Conservation (phyloP, 2,797 vertebrate species). For the Borostomias antarcticus region DNA sequence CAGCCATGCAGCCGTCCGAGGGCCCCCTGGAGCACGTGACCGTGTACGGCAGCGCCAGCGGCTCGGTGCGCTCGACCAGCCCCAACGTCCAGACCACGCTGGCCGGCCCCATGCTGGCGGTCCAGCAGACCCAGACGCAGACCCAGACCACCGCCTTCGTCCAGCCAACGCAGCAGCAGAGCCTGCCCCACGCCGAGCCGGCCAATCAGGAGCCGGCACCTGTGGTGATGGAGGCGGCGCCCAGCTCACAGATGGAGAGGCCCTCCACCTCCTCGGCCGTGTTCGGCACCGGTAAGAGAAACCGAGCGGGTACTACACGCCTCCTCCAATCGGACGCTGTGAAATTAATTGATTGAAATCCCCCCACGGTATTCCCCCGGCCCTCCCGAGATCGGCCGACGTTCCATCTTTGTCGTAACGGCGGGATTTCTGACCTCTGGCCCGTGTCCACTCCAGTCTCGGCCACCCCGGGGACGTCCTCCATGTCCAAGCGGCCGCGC, state of each 20-base stretch:
- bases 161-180: constrained; percentile 97
- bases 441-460: constrained; percentile 78
- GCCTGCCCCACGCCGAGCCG: constrained; percentile 84
- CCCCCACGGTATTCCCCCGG: background rate
- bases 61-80: constrained; percentile 96
- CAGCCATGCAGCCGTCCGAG: constrained; percentile 90
- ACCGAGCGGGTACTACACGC: too few species aligned
- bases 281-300: constrained; percentile 88
- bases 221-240: constrained; percentile 85
- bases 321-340: background rate
- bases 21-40: constrained; percentile 92
- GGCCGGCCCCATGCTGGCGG: constrained; percentile 84
- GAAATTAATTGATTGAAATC: background rate
- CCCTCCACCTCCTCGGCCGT: constrained; percentile 91
- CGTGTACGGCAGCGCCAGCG: constrained; percentile 91
- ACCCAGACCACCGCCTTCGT: constrained; percentile 95
- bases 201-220: constrained; percentile 84
- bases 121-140: constrained; percentile 87
- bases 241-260: constrained; percentile 89
- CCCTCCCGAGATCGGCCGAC: background rate
- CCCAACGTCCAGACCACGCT: constrained; percentile 92
- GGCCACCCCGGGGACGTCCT: constrained; percentile 86
- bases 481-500: constrained; percentile 89
- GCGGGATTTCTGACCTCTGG: background rate
- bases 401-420: background rate